Conservation (phyloP, 1,140 invertebrate species). For the Drosophila repleta region DNA sequence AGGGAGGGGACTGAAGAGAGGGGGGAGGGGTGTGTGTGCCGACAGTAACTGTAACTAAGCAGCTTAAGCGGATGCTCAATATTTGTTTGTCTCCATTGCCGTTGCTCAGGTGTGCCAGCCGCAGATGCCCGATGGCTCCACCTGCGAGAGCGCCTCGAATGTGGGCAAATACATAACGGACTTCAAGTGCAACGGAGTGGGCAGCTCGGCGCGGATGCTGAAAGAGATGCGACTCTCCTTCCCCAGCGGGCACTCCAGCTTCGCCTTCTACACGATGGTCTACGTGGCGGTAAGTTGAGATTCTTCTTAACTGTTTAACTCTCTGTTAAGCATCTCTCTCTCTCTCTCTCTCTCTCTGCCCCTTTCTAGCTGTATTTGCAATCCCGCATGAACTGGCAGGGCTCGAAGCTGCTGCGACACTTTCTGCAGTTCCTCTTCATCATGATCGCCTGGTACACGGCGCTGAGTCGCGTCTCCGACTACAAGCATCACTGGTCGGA, state of each 20-base stretch:
- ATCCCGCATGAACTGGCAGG: constrained; percentile 89
- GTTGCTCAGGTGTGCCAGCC: constrained; percentile 87
- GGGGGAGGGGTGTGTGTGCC: not conserved
- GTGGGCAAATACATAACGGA: constrained; percentile 87
- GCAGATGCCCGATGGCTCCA: constrained; percentile 82
- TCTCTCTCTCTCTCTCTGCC: not conserved
- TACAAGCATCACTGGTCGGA: constrained; percentile 97
- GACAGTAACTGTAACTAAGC: constrained; percentile 12
- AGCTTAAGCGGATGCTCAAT: constrained; percentile 29
- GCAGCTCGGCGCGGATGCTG: constrained; percentile 86
- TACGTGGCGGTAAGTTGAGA: constrained; percentile 89
- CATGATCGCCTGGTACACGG: constrained; percentile 91
- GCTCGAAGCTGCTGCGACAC: constrained; percentile 90
- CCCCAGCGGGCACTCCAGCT: constrained; percentile 92
- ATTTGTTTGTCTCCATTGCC: constrained; percentile 16
- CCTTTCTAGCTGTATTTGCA: constrained; percentile 92
- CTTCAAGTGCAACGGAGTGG: constrained; percentile 86
- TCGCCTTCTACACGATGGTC: constrained; percentile 92
- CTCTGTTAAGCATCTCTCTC: not conserved
- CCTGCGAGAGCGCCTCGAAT: constrained; percentile 86
- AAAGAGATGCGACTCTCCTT: constrained; percentile 92
- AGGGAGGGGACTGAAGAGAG: not conserved
- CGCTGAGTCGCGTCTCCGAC: constrained; percentile 94
- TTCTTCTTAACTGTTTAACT: constrained; percentile 49
- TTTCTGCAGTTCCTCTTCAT: constrained; percentile 90